phyloP scores from a whole-genome alignment of 2,888 invertebrate species.

The Patella ulyssiponensis region DNA sequence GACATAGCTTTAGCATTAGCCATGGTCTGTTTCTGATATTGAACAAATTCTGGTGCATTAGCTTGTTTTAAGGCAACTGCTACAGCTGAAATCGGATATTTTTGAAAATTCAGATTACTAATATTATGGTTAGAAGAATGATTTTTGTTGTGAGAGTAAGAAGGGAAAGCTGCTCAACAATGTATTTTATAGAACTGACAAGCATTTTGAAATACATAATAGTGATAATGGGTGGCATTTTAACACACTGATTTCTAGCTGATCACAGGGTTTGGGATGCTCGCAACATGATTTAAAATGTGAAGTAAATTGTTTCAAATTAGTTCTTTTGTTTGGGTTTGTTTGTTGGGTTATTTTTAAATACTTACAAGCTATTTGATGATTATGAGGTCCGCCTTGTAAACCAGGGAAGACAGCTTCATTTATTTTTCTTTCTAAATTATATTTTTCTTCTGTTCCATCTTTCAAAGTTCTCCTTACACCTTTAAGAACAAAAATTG shows the following conservation, averaged over 20 bases:
- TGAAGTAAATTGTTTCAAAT: no score
- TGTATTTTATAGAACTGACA: no score
- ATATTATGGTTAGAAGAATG: no score
- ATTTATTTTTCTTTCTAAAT: conserved; percentile 90
- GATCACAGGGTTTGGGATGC: no score
- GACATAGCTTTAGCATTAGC: conserved; percentile 83
- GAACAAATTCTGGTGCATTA: conserved; percentile 83
- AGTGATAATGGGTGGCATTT: no score
- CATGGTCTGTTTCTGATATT: conserved; percentile 89
- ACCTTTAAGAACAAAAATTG: conserved; percentile 72
- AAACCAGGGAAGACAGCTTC: conserved; percentile 92
- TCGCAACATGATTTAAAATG: no score
- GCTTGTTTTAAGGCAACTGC: conserved; percentile 96
- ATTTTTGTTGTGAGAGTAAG: no score
- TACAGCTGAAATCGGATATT: conserved; percentile 73
- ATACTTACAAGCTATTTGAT: conserved; percentile 89
- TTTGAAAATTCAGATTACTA: no score
- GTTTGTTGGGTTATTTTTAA: neutral
- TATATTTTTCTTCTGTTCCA: conserved; percentile 89
- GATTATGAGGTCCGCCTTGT: conserved; percentile 98
- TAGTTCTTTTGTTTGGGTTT: no score
- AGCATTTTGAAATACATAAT: no score
- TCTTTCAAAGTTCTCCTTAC: conserved; percentile 83
- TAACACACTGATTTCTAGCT: no score
- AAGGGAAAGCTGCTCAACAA: no score